Percentiles rank a stretch among this genome's conserved stretches.
phyloP scores from a whole-genome alignment of 2,888 invertebrate genomes.

The Dinocampus coccinellae region DNA sequence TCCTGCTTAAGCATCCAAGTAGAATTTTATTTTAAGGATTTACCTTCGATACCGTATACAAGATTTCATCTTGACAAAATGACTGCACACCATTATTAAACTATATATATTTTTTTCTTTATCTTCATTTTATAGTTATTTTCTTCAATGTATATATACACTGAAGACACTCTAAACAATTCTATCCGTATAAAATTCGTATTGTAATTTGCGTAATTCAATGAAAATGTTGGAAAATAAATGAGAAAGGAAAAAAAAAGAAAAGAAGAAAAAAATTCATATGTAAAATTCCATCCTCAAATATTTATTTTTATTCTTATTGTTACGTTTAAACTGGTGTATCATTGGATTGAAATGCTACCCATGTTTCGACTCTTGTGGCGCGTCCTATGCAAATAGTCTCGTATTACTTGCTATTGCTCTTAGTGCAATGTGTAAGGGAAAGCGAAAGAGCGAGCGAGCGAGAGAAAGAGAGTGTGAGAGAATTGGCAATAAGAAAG shows the following conservation, averaged over 20 bases:
- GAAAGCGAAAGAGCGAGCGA: background rate
- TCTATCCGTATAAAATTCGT: background rate
- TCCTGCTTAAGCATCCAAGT: background rate
- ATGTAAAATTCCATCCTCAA: background rate
- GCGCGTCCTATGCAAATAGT: constrained; percentile 15
- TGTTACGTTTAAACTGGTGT: background rate
- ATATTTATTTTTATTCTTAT: background rate
- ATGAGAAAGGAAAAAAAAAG: background rate
- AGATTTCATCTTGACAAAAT: constrained; percentile 1
- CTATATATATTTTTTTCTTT: background rate
- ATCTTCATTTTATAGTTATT: background rate
- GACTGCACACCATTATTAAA: constrained; percentile 1
- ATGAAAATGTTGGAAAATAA: background rate
- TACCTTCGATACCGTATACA: background rate
- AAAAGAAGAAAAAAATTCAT: background rate
- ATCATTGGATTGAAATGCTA: constrained; percentile 13
- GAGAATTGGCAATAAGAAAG: background rate
- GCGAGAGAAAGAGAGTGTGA: background rate
- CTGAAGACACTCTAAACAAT: background rate
- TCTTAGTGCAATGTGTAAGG: background rate
- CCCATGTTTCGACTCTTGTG: background rate
- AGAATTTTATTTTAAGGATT: background rate
- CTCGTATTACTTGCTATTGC: constrained; percentile 20
- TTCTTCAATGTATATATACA: background rate
- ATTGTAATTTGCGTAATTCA: background rate